Base-by-base conservation (phyloP, 2,888 invertebrate species). In the Xestia ashworthii region DNA sequence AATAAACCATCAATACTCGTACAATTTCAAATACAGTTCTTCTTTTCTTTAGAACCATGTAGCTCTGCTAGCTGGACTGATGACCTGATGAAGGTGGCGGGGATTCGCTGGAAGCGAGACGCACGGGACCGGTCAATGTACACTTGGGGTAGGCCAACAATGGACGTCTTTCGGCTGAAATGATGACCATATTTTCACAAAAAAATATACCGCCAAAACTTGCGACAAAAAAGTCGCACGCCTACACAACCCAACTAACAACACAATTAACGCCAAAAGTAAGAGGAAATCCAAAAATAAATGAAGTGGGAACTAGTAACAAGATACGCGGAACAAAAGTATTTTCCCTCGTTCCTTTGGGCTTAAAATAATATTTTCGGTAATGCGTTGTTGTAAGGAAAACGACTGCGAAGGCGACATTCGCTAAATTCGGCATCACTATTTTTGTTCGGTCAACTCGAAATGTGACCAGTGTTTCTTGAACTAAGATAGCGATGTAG, bases 321-420 rank as follows among this genome's bases (percentile, higher is more conserved):
- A 83, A 87, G 89, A 91, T 89, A 92, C 90, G 89, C 90, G 91
- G 90, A 91, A 92, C 87, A 72, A 80, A 82, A 82, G 71, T 74
- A 65, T 84, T 87, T 88, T 85, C 80, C 82, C 74, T 71, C 84
- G 83, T 85, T 86, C 86, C 80, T 77, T 77, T 80, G 32, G 66
- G 81, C 79, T 83, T 81, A 82, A 82, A 89, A 89, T 86, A 89
- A 89, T 85, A 89, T 85, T 80, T 85, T 87, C 69, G 77, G 76
- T 86, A 78, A 86, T 78, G 72, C 68, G 80, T 67, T 71, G 67
- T 75, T 71, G 69, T 75, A 73, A 74, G 81, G 78, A 81, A 87
- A 88, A 78, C 79, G 77, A 77, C 72, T 60, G 81, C 86, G 80
- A 80, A 77, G 79, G 78, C 55, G 48, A 74, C 78, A 73, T 83